Evolutionary conservation across 2,113 vertebrate species (phyloP).

Genomic region (Serilophus lunatus): DNA sequence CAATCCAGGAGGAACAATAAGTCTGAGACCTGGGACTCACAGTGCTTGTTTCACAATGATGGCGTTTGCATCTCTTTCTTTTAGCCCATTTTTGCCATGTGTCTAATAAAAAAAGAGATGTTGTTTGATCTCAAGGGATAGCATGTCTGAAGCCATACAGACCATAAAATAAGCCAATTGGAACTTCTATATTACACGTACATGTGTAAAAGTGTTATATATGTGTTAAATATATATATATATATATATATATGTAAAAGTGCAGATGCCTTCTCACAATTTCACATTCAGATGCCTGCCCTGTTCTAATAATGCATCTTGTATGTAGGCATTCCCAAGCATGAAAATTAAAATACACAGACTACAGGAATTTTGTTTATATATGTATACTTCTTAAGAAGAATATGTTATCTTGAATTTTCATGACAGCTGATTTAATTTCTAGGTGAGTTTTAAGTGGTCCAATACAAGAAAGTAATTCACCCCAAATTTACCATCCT

Average conservation of each 20-base stretch:
- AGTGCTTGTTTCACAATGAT: background rate
- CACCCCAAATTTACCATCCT: fast-evolving
- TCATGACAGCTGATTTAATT: background rate
- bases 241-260: background rate
- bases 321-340: background rate
- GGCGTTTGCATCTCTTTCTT: background rate
- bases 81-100: background rate
- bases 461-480: background rate
- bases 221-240: too few species aligned
- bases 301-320: background rate
- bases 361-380: background rate
- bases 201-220: too few species aligned
- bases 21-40: background rate
- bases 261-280: background rate
- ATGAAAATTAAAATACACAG: background rate
- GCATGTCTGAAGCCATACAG: background rate
- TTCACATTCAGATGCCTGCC: background rate
- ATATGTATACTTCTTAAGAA: background rate
- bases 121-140: background rate
- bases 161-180: background rate
- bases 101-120: background rate
- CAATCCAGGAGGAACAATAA: background rate
- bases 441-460: background rate
- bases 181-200: background rate
- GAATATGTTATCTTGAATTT: background rate